Evolutionary conservation across 2,888 invertebrate genomes (phyloP).

Genomic region (Acanthoscelides obtectus): DNA sequence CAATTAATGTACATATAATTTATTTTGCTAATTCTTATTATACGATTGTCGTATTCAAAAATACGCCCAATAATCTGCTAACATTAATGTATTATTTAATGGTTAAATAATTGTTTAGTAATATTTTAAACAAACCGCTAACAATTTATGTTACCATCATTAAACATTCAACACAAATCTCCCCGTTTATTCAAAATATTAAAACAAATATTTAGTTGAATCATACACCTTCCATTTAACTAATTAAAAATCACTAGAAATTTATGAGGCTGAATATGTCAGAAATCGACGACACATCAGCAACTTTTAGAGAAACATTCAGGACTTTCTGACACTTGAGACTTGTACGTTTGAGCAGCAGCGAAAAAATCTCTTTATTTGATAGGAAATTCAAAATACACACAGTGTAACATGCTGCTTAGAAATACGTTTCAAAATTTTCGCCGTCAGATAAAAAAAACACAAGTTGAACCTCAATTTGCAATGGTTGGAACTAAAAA

Average conservation of each 20-base stretch:
- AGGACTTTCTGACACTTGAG: too few relatives aligned
- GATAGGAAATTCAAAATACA: too few relatives aligned
- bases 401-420: too few relatives aligned
- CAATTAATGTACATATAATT: neutral
- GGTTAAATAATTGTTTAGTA: conserved; percentile 10
- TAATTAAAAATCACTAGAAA: neutral
- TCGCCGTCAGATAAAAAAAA: too few relatives aligned
- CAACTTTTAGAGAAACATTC: too few relatives aligned
- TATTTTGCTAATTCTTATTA: conserved; percentile 2
- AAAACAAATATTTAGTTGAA: conserved; percentile 4
- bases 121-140: conserved; percentile 15
- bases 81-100: conserved; percentile 2
- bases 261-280: neutral
- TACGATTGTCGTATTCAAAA: conserved; percentile 1
- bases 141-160: conserved; percentile 17
- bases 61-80: conserved; percentile 2
- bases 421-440: too few relatives aligned
- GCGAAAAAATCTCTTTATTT: too few relatives aligned
- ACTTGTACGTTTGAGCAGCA: too few relatives aligned
- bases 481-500: too few relatives aligned
- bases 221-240: conserved; percentile 1
- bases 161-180: conserved; percentile 11
- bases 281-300: neutral
- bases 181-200: conserved; percentile 14
- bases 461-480: too few relatives aligned